Percentiles rank a stretch among this genome's conserved stretches.
Conservation (phyloP, 2,888 invertebrate genomes). For the Tineola bisselliella region DNA sequence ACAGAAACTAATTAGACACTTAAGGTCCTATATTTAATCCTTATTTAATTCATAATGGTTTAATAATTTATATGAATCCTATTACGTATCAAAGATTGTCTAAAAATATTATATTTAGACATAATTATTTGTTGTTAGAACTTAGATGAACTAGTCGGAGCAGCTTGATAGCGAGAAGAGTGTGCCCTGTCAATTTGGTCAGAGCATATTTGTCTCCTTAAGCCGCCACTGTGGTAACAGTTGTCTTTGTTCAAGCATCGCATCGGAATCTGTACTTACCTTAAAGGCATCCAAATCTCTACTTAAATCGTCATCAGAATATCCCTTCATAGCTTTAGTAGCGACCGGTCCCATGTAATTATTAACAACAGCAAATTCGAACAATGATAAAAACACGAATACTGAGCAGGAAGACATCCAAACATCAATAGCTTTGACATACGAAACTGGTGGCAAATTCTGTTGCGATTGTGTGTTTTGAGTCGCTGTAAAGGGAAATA, state of each 20-base stretch:
- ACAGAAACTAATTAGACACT: too few species aligned
- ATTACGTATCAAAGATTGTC: too few species aligned
- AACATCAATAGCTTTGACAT: slow-evolving; percentile 91
- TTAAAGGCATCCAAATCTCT: slow-evolving; percentile 80
- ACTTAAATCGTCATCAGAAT: slow-evolving; percentile 82
- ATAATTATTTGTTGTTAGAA: neutral
- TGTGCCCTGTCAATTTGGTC: too few species aligned
- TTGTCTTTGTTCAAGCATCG: too few species aligned
- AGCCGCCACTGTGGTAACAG: too few species aligned
- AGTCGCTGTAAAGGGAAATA: slow-evolving; percentile 77
- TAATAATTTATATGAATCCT: too few species aligned
- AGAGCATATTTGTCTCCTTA: too few species aligned
- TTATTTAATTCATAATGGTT: too few species aligned
- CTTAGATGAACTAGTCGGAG: too few species aligned
- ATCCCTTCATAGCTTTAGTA: slow-evolving; percentile 90
- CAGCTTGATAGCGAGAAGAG: too few species aligned
- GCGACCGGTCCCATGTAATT: slow-evolving; percentile 89
- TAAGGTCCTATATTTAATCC: too few species aligned
- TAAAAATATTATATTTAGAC: too few species aligned
- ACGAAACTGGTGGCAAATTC: slow-evolving; percentile 88
- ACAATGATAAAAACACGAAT: slow-evolving; percentile 88
- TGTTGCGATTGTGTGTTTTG: slow-evolving; percentile 94
- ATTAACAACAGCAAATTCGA: slow-evolving; percentile 91
- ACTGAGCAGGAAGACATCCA: slow-evolving; percentile 95
- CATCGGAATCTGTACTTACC: slow-evolving; percentile 43